These are phyloP conservation scores for Pristionchus japonicus DNA, from an alignment of 2,888 invertebrate species.

Conservation along the genomic window DNA sequence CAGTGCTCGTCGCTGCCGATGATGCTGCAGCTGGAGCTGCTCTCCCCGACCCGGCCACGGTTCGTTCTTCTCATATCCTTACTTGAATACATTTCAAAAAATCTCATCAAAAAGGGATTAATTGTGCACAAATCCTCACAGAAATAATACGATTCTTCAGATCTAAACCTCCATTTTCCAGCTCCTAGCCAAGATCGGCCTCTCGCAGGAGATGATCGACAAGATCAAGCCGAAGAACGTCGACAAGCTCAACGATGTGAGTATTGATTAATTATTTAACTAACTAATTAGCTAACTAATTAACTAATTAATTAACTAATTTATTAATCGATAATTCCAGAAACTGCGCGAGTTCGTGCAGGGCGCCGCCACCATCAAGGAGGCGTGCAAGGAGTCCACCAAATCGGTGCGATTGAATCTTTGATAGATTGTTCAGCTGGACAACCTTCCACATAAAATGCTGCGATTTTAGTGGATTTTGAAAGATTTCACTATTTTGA, in stretches of 20 bases:
- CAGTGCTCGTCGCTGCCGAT: neutral
- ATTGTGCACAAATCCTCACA: too few species aligned
- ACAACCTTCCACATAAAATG: too few species aligned
- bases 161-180: too few species aligned
- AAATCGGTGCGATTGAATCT: neutral
- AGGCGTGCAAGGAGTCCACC: neutral
- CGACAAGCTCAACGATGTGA: neutral
- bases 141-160: too few species aligned
- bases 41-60: neutral
- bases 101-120: too few species aligned
- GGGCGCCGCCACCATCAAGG: neutral
- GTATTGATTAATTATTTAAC: neutral
- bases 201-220: neutral
- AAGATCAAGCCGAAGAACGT: constrained; percentile 25
- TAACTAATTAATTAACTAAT: neutral
- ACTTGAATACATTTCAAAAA: too few species aligned
- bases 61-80: too few species aligned
- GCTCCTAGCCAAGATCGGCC: neutral
- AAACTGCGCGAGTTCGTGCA: constrained; percentile 16
- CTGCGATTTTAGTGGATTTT: too few species aligned
- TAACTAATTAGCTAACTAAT: neutral
- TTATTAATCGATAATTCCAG: neutral
- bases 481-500: neutral
- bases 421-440: neutral
- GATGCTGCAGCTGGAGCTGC: neutral